Base-by-base conservation (phyloP, 2,888 invertebrate genomes). In the Calameuta pallipes region DNA sequence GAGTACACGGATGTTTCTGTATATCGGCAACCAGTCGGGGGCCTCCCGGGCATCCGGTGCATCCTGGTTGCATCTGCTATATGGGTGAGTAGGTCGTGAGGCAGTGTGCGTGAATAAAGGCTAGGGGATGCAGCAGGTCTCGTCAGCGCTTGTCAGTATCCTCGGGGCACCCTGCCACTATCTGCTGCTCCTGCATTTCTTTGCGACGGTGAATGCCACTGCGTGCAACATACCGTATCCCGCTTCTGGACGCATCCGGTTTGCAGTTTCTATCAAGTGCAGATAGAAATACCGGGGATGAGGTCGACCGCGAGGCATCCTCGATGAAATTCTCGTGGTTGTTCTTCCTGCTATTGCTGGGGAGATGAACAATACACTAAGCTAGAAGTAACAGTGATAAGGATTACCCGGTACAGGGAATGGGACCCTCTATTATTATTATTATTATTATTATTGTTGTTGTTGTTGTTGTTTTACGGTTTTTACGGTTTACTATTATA, bases 11-110 rank as follows among this genome's bases (percentile, higher is more conserved):
- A 34, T 15, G 34, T 31, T 71, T 31, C 33, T 31, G 3, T 71
- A 13, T 34, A 15, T 12, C 33, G 33, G 12, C 31, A 4, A 56
- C 23, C 56, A 56, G 56, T 56, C 56, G 6, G 56, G 9, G 9
- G 9, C 9, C 56, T 23, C 23, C 23, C 9, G 15, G 56, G 23
- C 56, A 56, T 56, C 23, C 9, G 56, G 23, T 56, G 23, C 56
- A 2, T 56, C 41, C 41, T 56, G 41, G 71, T 6, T 71, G 71
- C 33, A 71, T 71, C 71, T 23, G 6, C 56, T 1, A 34, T 71
- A 71, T 71, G 13, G 71, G 71, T 71, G 71, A 71, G 71, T 31
- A 71, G 71, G 71, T 71, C 71, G 71, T 71, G 33, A 0, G 23
- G 15, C 23, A 9, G 56, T 56, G 56, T 56, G 56, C 23, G 56